Evolutionary conservation across 2,797 vertebrate genomes (phyloP), one percentile per base, ranked within the genome.

Genomic region (Merluccius polli): DNA sequence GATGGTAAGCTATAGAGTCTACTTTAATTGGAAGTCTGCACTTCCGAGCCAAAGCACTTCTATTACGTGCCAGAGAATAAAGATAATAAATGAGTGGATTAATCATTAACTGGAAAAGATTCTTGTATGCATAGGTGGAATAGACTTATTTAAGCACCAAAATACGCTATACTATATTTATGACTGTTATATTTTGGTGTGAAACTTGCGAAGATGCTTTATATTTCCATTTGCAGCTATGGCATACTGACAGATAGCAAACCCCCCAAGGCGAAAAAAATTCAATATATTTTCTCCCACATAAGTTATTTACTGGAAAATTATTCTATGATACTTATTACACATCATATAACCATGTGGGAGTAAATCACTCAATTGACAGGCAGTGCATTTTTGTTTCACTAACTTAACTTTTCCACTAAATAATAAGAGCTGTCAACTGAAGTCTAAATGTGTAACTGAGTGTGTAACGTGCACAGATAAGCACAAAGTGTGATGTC

Each of bases 21-120:
- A 5, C 48, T 52, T 52, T 52, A 0, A 52, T n/a, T 21, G 4
- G 48, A 52, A 7, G 48, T 52, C 48, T 0, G 48, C 48, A 52
- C 48, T 52, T 52, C 18, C n/a, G 48, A n/a, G 48, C 48, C 18
- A 52, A 52, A 52, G 18, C 18, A 1, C 48, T 52, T n/a, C n/a
- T n/a, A 52, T 52, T n/a, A 52, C n/a, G 48, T 5, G 48, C 41
- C 63, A 67, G 24, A 71, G 21, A 71, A 71, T n/a, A 24, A 71
- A 67, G 24, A 71, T 9, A 71, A 71, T n/a, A 24, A 71, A 71
- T 52, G 48, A 52, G 48, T 52, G 48, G 18, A n/a, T n/a, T n/a
- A 7, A n/a, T 16, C 48, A 52, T 21, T n/a, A n/a, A 52, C 18
- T 52, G 21, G 7, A 52, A 52, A 18, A 4, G 41, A 48, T 48